Percentiles rank a stretch among this genome's conserved stretches.
Evolutionary conservation across 2,888 invertebrate species (phyloP).

Genomic region (Philhelius pedissequus): DNA sequence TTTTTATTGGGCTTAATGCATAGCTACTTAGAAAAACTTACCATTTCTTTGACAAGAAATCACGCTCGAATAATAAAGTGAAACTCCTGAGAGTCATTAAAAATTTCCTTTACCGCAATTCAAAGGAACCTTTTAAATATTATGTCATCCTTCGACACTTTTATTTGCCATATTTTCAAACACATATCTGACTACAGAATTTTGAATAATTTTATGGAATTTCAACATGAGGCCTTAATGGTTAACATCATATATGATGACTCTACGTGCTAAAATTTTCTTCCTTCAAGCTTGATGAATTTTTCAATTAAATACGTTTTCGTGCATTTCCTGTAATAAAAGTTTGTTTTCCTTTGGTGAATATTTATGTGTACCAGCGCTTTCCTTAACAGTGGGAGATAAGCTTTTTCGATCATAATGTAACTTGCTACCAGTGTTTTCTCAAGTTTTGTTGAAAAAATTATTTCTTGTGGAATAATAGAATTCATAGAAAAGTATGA

Average conservation of each 20-base stretch:
- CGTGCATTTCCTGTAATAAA: conserved; percentile 8
- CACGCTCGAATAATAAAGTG: background rate
- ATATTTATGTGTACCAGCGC: too few species aligned
- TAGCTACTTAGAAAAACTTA: background rate
- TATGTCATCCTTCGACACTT: background rate
- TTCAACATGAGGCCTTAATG: conserved; percentile 1
- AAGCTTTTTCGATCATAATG: too few species aligned
- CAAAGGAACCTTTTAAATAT: background rate
- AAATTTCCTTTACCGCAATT: background rate
- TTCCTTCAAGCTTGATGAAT: background rate
- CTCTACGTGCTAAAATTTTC: background rate
- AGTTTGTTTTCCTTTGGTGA: background rate
- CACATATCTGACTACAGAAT: background rate
- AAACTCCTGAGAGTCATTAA: background rate
- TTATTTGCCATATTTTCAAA: background rate
- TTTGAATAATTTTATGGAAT: background rate
- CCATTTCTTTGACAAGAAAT: background rate
- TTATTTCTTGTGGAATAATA: too few species aligned
- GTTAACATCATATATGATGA: background rate
- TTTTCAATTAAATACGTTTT: conserved; percentile 44
- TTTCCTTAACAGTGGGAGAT: too few species aligned
- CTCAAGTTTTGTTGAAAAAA: too few species aligned
- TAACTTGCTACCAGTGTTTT: too few species aligned
- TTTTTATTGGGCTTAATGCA: background rate
- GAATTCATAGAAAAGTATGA: too few species aligned